Base-by-base conservation (phyloP, 2,113 vertebrate species). In the Indicator maculatus region DNA sequence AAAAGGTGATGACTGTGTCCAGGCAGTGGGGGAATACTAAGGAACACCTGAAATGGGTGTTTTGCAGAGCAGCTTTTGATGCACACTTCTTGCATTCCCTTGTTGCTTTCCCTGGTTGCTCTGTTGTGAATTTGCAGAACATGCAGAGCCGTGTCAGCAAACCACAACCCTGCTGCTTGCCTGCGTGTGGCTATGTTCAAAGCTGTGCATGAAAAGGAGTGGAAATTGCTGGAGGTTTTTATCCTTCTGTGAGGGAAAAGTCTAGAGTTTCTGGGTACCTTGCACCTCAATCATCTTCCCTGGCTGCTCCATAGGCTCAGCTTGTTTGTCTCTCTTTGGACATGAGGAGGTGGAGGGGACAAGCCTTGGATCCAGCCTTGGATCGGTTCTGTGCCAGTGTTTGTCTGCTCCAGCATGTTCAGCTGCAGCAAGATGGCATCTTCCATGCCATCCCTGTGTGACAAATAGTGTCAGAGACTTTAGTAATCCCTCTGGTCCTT, bases 61-160 rank as follows among this genome's bases (percentile, higher is more conserved):
- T 95, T 60, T 87, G 91, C 78, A 89, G 56, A 88, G 83, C 76
- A 83, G 89, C 83, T 92, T 86, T 92, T 96, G 83, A 86, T 92
- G 53, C 90, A 24, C 0, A 4, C 66, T 83, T 65, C 76, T 92
- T 30, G 4, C 71, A 44, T 63, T 85, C 45, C 63, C 70, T 83
- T 64, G 76, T 92, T 30, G 4, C 71, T 50, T 63, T 85, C 45
- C 63, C 70, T 45, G 58, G 33, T 86, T 60, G 47, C 77, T 92
- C 66, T 73, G 63, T 26, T 84, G 78, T 73, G 94, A 87, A 66
- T 93, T 45, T 70, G 71, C 74, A 87, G 84, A 92, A 66, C 71
- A 17, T 1, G 2, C 89, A 44, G 83, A 89, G 74, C 74, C 1
- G 0, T 83, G 81, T 93, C 94, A 87, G 89, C 78, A 77, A 77